A percentile compares a stretch with the other conserved stretches of the same genome.
These are phyloP conservation scores for Megaustenia siamemsis DNA, from an alignment of 2,888 invertebrate genomes.

Conservation along the genomic window DNA sequence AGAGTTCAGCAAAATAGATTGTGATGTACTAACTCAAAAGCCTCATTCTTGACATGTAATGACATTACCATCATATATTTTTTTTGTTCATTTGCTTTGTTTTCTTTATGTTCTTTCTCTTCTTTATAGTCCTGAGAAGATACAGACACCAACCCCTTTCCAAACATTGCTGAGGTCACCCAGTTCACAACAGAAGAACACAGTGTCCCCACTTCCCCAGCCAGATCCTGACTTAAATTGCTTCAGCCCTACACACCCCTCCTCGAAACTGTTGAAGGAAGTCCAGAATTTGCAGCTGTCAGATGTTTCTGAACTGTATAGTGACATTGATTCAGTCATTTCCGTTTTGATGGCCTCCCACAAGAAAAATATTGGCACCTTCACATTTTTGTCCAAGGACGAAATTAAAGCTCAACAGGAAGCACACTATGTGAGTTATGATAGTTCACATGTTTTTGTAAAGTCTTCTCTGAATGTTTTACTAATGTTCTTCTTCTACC, in stretches of 20 bases:
- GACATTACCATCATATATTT: no score
- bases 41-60: no score
- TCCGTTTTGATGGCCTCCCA: constrained; percentile 15
- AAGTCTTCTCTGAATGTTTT: no score
- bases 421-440: constrained; percentile 40
- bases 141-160: not conserved
- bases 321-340: constrained; percentile 23
- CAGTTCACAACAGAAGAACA: not conserved
- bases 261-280: not conserved
- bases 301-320: constrained; percentile 24
- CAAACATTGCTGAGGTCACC: constrained; percentile 26
- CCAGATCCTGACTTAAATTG: not conserved
- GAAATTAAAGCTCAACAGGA: constrained; percentile 40
- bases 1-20: no score
- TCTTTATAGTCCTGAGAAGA: not conserved
- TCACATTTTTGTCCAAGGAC: constrained; percentile 31
- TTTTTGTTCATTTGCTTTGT: not conserved
- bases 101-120: not conserved
- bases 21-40: no score
- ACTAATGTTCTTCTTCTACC: no score
- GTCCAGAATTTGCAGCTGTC: not conserved
- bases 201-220: not conserved
- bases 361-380: constrained; percentile 33
- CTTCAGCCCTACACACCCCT: not conserved
- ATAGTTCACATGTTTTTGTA: no score